phyloP scores from a whole-genome alignment of 1,140 invertebrate genomes.

The Drosophila subobscura region DNA sequence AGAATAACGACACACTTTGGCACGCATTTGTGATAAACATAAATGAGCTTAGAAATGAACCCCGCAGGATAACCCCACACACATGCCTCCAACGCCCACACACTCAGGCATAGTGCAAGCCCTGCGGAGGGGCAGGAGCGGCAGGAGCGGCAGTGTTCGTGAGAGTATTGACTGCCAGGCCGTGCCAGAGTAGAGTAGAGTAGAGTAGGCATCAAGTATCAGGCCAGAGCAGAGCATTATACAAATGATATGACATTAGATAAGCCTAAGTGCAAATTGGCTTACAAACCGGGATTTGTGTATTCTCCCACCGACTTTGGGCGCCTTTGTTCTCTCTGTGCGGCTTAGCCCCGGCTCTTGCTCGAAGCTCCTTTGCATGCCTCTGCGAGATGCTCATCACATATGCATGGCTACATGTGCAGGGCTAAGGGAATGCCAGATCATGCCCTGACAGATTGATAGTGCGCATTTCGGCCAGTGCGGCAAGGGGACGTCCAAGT shows the following conservation, averaged over 20 bases:
- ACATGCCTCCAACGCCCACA: conserved; percentile 18
- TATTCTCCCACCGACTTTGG: conserved; percentile 25
- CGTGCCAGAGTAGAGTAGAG: background rate
- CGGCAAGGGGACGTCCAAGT: background rate
- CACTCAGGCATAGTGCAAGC: conserved; percentile 45
- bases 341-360: conserved; percentile 23
- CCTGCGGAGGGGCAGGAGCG: background rate
- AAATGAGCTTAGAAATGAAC: conserved; percentile 84
- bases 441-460: conserved; percentile 11
- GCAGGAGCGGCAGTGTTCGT: background rate
- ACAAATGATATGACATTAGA: conserved; percentile 84
- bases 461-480: conserved; percentile 2
- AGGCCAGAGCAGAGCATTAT: conserved; percentile 80
- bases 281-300: conserved; percentile 84
- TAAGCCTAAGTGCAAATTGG: conserved; percentile 84
- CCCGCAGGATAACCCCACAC: conserved; percentile 71
- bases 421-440: background rate
- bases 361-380: conserved; percentile 30
- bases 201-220: conserved; percentile 73
- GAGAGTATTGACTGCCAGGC: conserved; percentile 45
- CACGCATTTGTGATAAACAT: conserved; percentile 84
- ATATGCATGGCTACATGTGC: conserved; percentile 30
- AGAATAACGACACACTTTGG: conserved; percentile 82
- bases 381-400: conserved; percentile 21
- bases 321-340: conserved; percentile 17